Base-by-base conservation (phyloP, 2,888 invertebrate genomes). In the Chironomus riparius region DNA sequence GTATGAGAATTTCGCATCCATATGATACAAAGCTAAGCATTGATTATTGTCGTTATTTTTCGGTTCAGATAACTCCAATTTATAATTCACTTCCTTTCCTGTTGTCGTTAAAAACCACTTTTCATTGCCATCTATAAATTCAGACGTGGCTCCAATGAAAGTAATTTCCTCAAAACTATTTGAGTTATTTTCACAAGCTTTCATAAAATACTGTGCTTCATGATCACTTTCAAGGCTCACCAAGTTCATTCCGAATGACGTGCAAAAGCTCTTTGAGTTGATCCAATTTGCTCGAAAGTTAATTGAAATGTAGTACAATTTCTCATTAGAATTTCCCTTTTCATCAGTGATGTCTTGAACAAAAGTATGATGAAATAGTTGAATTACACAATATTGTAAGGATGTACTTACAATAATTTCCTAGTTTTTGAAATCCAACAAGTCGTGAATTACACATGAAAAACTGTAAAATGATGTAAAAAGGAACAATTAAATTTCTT, bases 321-420 rank as follows among this genome's bases (percentile, higher is more conserved):
- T 71, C 6, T 71, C 71, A 10, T 56, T 22, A 2, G 71, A 24
- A 21, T 47, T 47, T 56, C 47, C 48, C 4, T 70, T 47, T 15
- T 47, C 70, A 13, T 70, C 70, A 21, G 70, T 48, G 22, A 70
- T 70, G 15, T 70, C 70, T 70, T 47, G 47, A 69, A 68, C 10
- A 4, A 13, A 28, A 24, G 3, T 28, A 13, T 28, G 21, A 38
- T 38, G 13, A 18, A 28, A 47, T 70, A 47, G 12, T 0, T 38
- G 7, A 38, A 38, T 1, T 28, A 28, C 28, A 28, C 28, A 28
- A 28, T 3, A 5, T 4, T 28, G 4, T 38, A 7, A 38, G 38
- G 38, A 38, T 10, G 4, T 38, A 38, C 71, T 24, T 61, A 71
- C 71, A 47, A 61, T 71, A 71, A 71, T 71, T 71, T 71, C 71